These are phyloP conservation scores for Diogma glabrata DNA, from an alignment of 2,888 invertebrate genomes.

Conservation along the genomic window DNA sequence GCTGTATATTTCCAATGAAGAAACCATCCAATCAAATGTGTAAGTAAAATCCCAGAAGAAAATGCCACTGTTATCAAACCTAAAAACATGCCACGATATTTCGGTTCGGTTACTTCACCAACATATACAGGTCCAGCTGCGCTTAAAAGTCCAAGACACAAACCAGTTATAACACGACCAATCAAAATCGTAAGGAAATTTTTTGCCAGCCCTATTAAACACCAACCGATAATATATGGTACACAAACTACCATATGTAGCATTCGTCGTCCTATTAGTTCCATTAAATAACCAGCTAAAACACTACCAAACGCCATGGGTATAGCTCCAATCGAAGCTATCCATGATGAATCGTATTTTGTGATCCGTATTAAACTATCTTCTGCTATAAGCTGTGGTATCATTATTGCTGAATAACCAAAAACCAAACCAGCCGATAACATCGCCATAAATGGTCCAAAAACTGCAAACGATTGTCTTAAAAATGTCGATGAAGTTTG, in stretches of 20 bases:
- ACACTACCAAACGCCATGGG: constrained; percentile 54
- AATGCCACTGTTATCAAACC: constrained; percentile 45
- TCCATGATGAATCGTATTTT: constrained; percentile 45
- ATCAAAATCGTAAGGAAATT: constrained; percentile 39
- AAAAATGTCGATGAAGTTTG: constrained; percentile 38
- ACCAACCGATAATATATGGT: constrained; percentile 49
- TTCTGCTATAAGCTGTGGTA: constrained; percentile 43
- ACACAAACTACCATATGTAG: constrained; percentile 44
- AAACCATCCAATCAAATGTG: constrained; percentile 49
- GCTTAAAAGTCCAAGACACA: constrained; percentile 45
- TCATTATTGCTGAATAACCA: constrained; percentile 50
- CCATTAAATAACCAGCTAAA: constrained; percentile 47
- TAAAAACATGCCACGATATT: constrained; percentile 45
- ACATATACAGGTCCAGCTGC: constrained; percentile 46
- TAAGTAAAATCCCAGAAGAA: constrained; percentile 44
- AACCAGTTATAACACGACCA: constrained; percentile 44
- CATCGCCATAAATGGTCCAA: constrained; percentile 44
- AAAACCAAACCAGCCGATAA: constrained; percentile 47
- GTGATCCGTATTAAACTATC: constrained; percentile 38
- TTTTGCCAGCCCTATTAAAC: constrained; percentile 41
- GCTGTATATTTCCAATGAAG: constrained; percentile 50
- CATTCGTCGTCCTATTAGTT: constrained; percentile 46
- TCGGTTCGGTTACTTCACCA: constrained; percentile 47
- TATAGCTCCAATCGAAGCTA: constrained; percentile 50
- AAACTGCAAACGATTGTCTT: constrained; percentile 43